Base-by-base conservation (phyloP, 2,113 vertebrate genomes). In the Myotis davidii region DNA sequence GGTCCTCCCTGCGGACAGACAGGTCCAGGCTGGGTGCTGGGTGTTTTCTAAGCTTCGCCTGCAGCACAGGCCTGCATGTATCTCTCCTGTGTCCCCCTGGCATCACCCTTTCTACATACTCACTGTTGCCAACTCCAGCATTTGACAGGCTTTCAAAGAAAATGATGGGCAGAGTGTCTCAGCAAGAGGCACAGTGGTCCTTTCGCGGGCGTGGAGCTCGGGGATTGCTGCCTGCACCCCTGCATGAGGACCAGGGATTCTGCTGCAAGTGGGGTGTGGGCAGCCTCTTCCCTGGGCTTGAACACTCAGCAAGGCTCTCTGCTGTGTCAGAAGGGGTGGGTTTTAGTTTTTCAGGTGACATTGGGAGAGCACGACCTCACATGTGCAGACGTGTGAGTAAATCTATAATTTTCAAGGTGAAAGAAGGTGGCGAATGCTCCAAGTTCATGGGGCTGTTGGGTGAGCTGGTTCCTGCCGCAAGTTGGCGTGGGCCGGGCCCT, bases 191-290 rank as follows among this genome's bases (percentile, higher is more conserved):
- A 0, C 1, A 9, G 7, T 0, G 29, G 45, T 5, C 27, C 27
- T n/a, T 48, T 23, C 27, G 2, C 23, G 1, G 1, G 5, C 0
- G 0, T 21, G 45, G 32, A 23, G 6, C 25, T 1, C 11, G 39
- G 5, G 42, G 54, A 5, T 21, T 65, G 5, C 39, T 0, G 27
- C 16, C 56, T 27, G 7, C 2, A 23, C 25, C 21, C 37, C 20
- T 61, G 39, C 5, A 0, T 0, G 12, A 34, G 48, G 54, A 20
- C 34, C 16, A 23, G 34, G 48, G 39, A 0, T 7, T 25, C 67
- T 23, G 1, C 45, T 74, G 54, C 25, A 48, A 21, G 29, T 37
- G 6, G 34, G 4, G 18, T 0, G 0, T 18, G 17, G 9, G 13
- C 1, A 1, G 34, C 32, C 17, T 45, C 52, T 45, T 23, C 39